Conservation (phyloP, 2,113 vertebrate species). For the Melanostigma gelatinosum region DNA sequence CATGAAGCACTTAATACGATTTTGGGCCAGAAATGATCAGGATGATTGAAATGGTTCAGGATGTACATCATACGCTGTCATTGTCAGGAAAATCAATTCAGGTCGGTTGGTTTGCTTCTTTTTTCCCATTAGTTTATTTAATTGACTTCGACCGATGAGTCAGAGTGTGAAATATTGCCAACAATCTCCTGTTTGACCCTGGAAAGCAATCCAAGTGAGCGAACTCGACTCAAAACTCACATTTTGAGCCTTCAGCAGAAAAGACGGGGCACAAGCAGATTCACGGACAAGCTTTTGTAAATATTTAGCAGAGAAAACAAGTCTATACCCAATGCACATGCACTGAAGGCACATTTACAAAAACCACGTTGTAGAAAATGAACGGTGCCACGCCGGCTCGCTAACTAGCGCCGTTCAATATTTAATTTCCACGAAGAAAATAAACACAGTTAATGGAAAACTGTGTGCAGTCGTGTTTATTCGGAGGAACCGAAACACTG, state of each 20-base stretch:
- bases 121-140: not conserved
- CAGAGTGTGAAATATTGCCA: not conserved
- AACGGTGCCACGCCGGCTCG: not conserved
- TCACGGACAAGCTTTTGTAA: not conserved
- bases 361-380: slow-evolving; percentile 7
- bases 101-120: not conserved
- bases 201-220: not conserved
- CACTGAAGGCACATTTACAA: slow-evolving; percentile 7
- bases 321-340: not conserved
- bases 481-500: slow-evolving; percentile 1
- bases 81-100: slow-evolving; percentile 2
- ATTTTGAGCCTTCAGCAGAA: not conserved
- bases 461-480: not conserved
- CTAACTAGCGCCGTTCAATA: slow-evolving; percentile 5
- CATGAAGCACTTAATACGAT: not conserved
- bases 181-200: not conserved
- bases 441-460: slow-evolving; percentile 20
- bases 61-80: slow-evolving; percentile 4
- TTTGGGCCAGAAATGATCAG: not conserved
- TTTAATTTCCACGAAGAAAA: slow-evolving; percentile 35
- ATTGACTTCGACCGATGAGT: not conserved
- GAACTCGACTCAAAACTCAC: not conserved
- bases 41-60: not conserved
- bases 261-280: not conserved
- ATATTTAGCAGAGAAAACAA: not conserved